Percentiles rank a stretch among this genome's conserved stretches.
Evolutionary conservation across 2,113 vertebrate species (phyloP).

Genomic region (Nansenia antarctica): DNA sequence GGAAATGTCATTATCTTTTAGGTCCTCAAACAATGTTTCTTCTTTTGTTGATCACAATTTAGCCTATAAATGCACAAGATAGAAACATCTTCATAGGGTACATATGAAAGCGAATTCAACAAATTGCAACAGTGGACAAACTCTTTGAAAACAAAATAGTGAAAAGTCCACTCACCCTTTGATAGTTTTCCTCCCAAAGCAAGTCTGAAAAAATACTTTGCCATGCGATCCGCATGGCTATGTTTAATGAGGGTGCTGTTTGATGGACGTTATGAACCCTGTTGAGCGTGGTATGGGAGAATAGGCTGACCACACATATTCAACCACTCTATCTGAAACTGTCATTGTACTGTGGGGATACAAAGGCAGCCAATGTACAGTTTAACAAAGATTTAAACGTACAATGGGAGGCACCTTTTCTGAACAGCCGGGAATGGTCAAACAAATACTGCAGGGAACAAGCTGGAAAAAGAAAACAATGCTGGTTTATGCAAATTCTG

Average conservation of each 20-base stretch:
- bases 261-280: slow-evolving; percentile 51
- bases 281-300: slow-evolving; percentile 52
- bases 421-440: slow-evolving; percentile 63
- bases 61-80: not conserved
- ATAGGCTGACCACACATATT: slow-evolving; percentile 73
- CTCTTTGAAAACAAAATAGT: not conserved
- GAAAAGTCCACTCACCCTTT: slow-evolving; percentile 55
- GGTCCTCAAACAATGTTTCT: not conserved
- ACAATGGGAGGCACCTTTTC: slow-evolving; percentile 70
- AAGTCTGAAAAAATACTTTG: slow-evolving; percentile 47
- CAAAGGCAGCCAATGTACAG: slow-evolving; percentile 74
- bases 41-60: too few species aligned
- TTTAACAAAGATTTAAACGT: slow-evolving; percentile 73
- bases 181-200: slow-evolving; percentile 41
- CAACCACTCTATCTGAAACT: slow-evolving; percentile 64
- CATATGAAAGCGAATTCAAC: not conserved
- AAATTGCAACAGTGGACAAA: not conserved
- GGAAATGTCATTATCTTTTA: not conserved
- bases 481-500: slow-evolving; percentile 37
- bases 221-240: slow-evolving; percentile 54
- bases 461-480: slow-evolving; percentile 65
- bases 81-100: too few species aligned
- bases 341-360: slow-evolving; percentile 67
- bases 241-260: slow-evolving; percentile 52
- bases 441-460: slow-evolving; percentile 68